Conservation (phyloP, 2,797 vertebrate genomes). For the Eulemur coronatus region DNA sequence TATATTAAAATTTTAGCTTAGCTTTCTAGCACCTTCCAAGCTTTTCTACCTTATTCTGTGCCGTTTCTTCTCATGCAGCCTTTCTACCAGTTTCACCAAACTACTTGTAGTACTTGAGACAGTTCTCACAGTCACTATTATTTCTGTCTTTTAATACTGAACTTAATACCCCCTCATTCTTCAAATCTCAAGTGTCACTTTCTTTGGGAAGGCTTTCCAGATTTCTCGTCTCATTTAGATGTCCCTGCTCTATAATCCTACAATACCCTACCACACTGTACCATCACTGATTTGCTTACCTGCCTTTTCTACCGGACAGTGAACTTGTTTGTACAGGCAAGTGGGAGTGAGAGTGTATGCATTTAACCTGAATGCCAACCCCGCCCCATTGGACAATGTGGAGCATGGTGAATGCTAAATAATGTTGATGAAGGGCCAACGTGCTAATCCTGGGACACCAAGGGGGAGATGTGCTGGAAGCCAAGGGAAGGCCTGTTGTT, state of each 20-base stretch:
- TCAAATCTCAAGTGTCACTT: not conserved
- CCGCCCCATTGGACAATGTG: not conserved
- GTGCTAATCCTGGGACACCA: not conserved
- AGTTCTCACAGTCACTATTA: not conserved
- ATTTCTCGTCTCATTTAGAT: not conserved
- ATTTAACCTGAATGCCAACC: not conserved
- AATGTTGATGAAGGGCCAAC: not conserved
- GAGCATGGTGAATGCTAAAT: not conserved
- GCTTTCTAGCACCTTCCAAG: not conserved
- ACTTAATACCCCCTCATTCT: not conserved
- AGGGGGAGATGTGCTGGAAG: not conserved
- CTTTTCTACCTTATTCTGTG: not conserved
- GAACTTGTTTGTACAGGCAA: not conserved
- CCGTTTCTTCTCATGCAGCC: not conserved
- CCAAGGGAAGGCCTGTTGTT: not conserved
- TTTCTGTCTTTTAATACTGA: not conserved
- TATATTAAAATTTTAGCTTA: not conserved
- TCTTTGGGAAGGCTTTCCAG: slow-evolving; percentile 16
- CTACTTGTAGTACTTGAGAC: not conserved
- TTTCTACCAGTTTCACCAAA: not conserved
- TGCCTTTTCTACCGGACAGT: not conserved
- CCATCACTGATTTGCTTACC: not conserved
- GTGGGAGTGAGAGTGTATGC: not conserved
- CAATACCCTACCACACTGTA: not conserved
- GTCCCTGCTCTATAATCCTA: not conserved